Base-by-base conservation (phyloP, 2,888 invertebrate genomes). In the Mesoligia furuncula region DNA sequence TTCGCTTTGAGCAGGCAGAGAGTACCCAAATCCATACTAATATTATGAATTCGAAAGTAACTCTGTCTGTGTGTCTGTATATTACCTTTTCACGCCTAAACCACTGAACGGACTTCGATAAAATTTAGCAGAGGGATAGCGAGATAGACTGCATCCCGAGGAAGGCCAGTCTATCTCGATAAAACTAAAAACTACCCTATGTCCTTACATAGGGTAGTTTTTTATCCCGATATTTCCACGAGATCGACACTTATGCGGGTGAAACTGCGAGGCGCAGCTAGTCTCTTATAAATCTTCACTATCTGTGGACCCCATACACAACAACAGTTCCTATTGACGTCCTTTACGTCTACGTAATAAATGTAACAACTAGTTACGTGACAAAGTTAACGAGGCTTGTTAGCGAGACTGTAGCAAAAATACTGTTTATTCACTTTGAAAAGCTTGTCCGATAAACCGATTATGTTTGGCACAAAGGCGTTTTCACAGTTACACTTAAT, bases 401-500 rank as follows among this genome's bases (percentile, higher is more conserved):
- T 89, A 90, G 84, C 85, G 76, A 83, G 85, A 62, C 81, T 86
- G 77, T 81, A 86, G 80, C 86, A 80, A 81, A 89, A 90, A 85
- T 86, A 85, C 77, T 87, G 89, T 88, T 91, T 88, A 88, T 90
- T 90, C 91, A 87, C 89, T 89, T 85, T 82, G 80, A 81, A 75
- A 88, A 90, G 90, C 90, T 90, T 82, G 89, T 88, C 89, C 88
- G 90, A 88, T 93, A 93, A 93, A 90, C 92, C 91, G 93, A 93
- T 93, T 93, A 92, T 84, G 88, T 81, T 85, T 85, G 81, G 85
- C 76, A 90, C 90, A 90, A 91, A 93, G 90, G 87, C 85, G 89
- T 83, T 75, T 75, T 69, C 81, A 72, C 72, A 76, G 84, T 83
- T 61, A 84, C 59, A 80, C 88, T 83, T 87, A 86, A 87, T 87